Evolutionary conservation across 2,797 vertebrate genomes (phyloP).

Genomic region (Leptodactylus fallax): DNA sequence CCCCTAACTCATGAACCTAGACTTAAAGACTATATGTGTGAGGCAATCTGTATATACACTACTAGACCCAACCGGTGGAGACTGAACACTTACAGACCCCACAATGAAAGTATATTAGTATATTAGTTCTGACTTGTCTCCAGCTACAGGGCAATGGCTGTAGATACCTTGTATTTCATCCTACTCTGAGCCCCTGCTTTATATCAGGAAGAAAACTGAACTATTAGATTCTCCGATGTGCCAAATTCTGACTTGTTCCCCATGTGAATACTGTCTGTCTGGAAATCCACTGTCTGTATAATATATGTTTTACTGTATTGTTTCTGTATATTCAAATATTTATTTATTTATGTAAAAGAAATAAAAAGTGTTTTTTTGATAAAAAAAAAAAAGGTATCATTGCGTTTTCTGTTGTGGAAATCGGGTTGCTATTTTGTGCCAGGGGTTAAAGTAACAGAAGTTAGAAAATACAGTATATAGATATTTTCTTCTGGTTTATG

Average conservation of each 20-base stretch:
- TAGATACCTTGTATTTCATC: neutral
- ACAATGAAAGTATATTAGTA: neutral
- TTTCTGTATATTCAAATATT: conserved; percentile 85
- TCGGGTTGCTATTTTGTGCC: neutral
- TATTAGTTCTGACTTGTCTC: neutral
- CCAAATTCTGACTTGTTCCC: neutral
- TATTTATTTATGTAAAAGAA: conserved; percentile 97
- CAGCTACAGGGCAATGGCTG: neutral
- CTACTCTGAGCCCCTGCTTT: neutral
- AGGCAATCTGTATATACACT: conserved; percentile 5
- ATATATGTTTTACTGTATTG: conserved; percentile 76
- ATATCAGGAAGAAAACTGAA: neutral
- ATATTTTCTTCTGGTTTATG: neutral
- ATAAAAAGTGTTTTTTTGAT: conserved; percentile 65
- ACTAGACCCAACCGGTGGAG: neutral
- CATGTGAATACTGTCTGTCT: conserved; percentile 16
- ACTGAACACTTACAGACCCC: neutral
- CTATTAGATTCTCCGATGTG: neutral
- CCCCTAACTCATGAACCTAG: conserved; percentile 75
- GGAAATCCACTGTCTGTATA: conserved; percentile 62
- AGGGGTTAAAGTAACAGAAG: neutral
- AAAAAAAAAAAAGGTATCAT: neutral
- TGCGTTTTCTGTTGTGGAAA: neutral
- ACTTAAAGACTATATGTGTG: conserved; percentile 48
- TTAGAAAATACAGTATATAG: neutral